Evolutionary conservation across 2,888 invertebrate genomes (phyloP).

Genomic region (Aplocera efformata): DNA sequence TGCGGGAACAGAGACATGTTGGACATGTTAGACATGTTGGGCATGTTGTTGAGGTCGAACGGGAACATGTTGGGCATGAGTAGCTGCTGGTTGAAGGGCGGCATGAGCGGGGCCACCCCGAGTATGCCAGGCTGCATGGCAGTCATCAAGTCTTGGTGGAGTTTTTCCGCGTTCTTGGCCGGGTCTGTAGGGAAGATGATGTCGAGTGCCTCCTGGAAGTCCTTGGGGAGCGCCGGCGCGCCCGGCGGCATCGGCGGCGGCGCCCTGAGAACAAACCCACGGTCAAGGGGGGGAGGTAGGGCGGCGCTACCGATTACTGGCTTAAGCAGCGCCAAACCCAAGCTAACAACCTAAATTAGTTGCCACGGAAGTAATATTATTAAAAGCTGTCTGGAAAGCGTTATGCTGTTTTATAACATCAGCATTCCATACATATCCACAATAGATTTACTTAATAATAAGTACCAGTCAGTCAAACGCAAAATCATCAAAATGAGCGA

Average conservation of each 20-base stretch:
- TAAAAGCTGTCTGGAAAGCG: no score
- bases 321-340: no score
- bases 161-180: slow-evolving; percentile 40
- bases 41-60: slow-evolving; percentile 7
- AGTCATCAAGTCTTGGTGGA: slow-evolving; percentile 32
- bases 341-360: no score
- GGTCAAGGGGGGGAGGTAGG: slow-evolving; percentile 22
- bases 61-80: slow-evolving; percentile 31
- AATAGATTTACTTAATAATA: no score
- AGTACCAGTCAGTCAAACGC: no score
- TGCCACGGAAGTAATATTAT: no score
- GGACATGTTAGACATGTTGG: slow-evolving; percentile 33
- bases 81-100: slow-evolving; percentile 30
- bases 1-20: slow-evolving; percentile 42
- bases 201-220: slow-evolving; percentile 84
- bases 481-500: no score
- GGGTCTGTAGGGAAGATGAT: slow-evolving; percentile 81
- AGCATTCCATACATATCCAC: no score
- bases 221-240: slow-evolving; percentile 75
- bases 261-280: slow-evolving; percentile 4
- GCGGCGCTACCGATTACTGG: slow-evolving; percentile 36
- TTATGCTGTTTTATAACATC: no score
- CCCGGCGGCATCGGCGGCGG: slow-evolving; percentile 28
- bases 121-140: slow-evolving; percentile 37
- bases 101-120: slow-evolving; percentile 27